Base-by-base conservation (phyloP, 1,140 invertebrate genomes). In the Drosophila sproati region DNA sequence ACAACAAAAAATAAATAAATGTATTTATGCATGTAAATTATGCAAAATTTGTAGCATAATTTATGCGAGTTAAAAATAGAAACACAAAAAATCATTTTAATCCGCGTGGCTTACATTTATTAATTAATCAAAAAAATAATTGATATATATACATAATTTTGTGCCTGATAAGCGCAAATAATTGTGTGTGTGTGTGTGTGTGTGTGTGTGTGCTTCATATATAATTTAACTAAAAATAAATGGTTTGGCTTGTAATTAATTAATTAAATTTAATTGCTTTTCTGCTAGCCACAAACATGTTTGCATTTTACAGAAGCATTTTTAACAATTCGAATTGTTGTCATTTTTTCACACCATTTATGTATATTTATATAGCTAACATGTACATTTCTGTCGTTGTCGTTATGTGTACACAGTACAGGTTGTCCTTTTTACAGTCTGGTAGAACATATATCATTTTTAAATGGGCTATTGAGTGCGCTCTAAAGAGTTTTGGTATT, bases 241-340 rank as follows among this genome's bases (percentile, higher is more conserved):
- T 74, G 82, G 82, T 80, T 85, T 80, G 78, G 82, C 67, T 54
- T 73, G 54, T 70, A 77, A 77, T 66, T 71, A 64, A 71, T 73
- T 70, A 67, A 55, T 60, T 41, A 59, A 77, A 51, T 69, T 70
- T 39, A 77, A 78, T 77, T 78, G 57, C 59, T 81, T 78, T 80
- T 54, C 32, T 56, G 39, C 55, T 67, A 37, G 77, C 77, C 67
- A 60, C 81, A 85, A 64, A 77, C 70, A 60, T 52, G 60, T 63
- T 70, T 70, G 66, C 48, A 52, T 76, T 71, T 72, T 47, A 73
- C 59, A 79, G 52, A 31, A 67, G 63, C 54, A 68, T 48, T 72
- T 57, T 62, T 64, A 45, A 78, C 71, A 69, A 56, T 10, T 64
- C 12, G 43, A 35, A 43, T 64, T 64, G 47, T 43, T 47, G 57